Evolutionary conservation across 2,888 invertebrate species (phyloP).

Genomic region (Thereva nobilitata): DNA sequence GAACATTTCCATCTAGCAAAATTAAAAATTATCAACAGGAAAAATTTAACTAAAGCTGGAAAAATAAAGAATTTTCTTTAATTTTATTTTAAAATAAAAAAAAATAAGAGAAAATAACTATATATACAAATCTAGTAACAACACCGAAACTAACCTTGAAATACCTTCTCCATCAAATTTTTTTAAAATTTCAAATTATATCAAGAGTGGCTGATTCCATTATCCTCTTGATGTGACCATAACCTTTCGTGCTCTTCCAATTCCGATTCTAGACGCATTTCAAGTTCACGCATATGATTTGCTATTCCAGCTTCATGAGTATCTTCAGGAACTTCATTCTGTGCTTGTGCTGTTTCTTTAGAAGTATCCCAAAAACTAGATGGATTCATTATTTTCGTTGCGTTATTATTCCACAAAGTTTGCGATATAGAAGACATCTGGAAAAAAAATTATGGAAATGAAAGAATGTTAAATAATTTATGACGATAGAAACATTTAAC

Average conservation of each 20-base stretch:
- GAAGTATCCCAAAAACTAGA: constrained; percentile 47
- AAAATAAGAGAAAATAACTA: not conserved
- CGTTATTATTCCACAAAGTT: constrained; percentile 47
- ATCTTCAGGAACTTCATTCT: constrained; percentile 46
- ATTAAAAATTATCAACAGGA: too few species aligned
- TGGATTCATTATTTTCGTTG: constrained; percentile 43
- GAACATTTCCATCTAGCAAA: too few species aligned
- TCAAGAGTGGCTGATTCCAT: constrained; percentile 38
- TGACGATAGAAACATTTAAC: too few species aligned
- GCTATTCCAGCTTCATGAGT: constrained; percentile 68
- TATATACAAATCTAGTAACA: constrained; percentile 1
- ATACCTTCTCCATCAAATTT: not conserved
- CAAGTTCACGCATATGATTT: constrained; percentile 68
- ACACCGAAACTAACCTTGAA: constrained; percentile 23
- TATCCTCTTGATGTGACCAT: constrained; percentile 58
- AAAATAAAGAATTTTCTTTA: too few species aligned
- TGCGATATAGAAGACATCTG: constrained; percentile 46
- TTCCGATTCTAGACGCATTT: constrained; percentile 69
- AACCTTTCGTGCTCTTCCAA: constrained; percentile 66
- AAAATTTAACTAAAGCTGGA: too few species aligned
- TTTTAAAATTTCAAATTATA: not conserved
- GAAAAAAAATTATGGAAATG: constrained; percentile 16
- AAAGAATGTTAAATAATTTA: too few species aligned
- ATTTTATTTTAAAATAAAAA: not conserved
- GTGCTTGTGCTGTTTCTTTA: constrained; percentile 43